Conservation (phyloP, 2,113 vertebrate species). For the Tympanuchus pallidicinctus region DNA sequence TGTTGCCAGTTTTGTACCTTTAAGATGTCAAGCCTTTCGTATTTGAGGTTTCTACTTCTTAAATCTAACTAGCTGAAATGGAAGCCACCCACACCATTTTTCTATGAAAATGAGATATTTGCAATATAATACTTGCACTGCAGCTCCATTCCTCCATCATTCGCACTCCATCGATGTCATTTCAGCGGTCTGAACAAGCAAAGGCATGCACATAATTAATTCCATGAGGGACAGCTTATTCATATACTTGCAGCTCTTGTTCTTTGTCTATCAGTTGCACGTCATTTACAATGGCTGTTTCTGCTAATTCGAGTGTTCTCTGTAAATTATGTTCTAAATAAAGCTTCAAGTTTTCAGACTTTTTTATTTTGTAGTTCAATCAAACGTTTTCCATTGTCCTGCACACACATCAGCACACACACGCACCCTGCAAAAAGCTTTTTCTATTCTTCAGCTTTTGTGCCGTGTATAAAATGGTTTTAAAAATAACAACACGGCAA, state of each 20-base stretch:
- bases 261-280: constrained; percentile 44
- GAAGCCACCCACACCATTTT: constrained; percentile 35
- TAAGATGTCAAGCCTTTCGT: neutral
- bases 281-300: constrained; percentile 37
- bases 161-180: neutral
- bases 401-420: neutral
- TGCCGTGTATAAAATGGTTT: neutral
- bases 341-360: neutral
- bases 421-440: neutral
- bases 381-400: constrained; percentile 12
- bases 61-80: constrained; percentile 19
- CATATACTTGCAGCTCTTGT: neutral
- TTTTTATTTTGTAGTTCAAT: constrained; percentile 12
- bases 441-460: neutral
- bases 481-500: constrained; percentile 34
- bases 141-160: constrained; percentile 15
- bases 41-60: constrained; percentile 24
- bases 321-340: constrained; percentile 46
- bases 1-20: constrained; percentile 10
- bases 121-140: constrained; percentile 17
- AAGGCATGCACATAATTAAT: constrained; percentile 48
- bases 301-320: neutral
- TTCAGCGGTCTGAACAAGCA: constrained; percentile 48
- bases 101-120: constrained; percentile 23
- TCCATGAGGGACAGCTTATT: constrained; percentile 40